Base-by-base conservation (phyloP, 2,888 invertebrate genomes). In the Andrena chrysosceles region DNA sequence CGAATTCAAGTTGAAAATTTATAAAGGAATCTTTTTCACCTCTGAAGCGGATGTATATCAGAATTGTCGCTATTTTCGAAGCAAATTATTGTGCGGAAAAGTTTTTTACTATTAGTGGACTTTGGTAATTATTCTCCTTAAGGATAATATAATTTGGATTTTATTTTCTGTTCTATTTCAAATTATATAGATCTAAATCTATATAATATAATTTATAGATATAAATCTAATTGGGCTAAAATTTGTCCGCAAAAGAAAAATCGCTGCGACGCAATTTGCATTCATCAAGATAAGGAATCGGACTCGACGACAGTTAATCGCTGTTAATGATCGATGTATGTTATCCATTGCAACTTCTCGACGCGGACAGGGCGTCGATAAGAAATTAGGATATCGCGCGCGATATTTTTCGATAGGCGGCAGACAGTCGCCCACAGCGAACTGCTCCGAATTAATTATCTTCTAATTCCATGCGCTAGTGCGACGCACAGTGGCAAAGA, bases 371-470 rank as follows among this genome's bases (percentile, higher is more conserved):
- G 29, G 4, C 3, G n/a, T 6, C 1, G 49, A 68, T 63, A 75
- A 75, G 35, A 54, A 79, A 63, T 78, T 72, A 54, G 62, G 35
- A 63, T 72, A 81, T 1, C 49, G 2, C 7, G 7, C 54, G 23
- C 26, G 49, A 64, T 49, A 67, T 29, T 23, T 29, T 10, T 29
- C 64, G 16, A 42, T 59, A 59, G 5, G 10, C 16, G n/a, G 23
- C 20, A n/a, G 8, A 10, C 42, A 42, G 20, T 59, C 23, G 63
- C 35, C 29, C 13, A 2, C 10, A 23, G 26, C 16, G 56, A 56
- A 33, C 35, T 16, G 49, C 23, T 69, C 56, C 13, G 26, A 20
- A 10, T 26, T 20, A 3, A 63, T 8, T 63, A 48, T 48, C 8
- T 7, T 16, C 7, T 2, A 10, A 7, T 33, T 31, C 13, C 26